phyloP scores from a whole-genome alignment of 2,888 invertebrate species.

The Aphodius granarius region DNA sequence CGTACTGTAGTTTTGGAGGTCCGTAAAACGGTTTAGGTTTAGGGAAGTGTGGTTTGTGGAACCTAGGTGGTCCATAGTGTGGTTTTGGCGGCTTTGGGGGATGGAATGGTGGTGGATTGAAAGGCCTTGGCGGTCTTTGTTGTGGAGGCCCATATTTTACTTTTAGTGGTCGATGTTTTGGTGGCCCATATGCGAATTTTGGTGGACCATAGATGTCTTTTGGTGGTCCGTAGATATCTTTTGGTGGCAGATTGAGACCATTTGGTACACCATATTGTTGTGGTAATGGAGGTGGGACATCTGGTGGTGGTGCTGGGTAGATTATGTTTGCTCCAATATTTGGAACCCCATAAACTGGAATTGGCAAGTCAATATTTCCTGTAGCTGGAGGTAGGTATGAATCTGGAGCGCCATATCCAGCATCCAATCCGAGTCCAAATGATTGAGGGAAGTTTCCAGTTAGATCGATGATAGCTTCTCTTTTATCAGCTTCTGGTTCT shows the following conservation, averaged over 20 bases:
- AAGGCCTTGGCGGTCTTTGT: constrained; percentile 40
- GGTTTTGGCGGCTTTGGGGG: constrained; percentile 55
- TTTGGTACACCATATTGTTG: constrained; percentile 37
- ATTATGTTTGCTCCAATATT: constrained; percentile 53
- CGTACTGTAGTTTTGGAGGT: constrained; percentile 35
- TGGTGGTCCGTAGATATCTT: constrained; percentile 41
- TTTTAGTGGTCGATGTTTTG: constrained; percentile 37
- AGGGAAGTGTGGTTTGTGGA: constrained; percentile 46
- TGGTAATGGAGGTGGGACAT: constrained; percentile 50
- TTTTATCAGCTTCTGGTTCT: constrained; percentile 46
- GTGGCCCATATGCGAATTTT: constrained; percentile 41
- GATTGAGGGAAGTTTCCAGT: constrained; percentile 40
- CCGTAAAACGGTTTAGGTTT: constrained; percentile 22
- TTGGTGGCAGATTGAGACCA: constrained; percentile 27
- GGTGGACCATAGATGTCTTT: constrained; percentile 41
- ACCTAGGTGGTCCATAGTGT: constrained; percentile 49
- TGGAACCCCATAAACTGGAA: constrained; percentile 64
- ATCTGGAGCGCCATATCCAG: constrained; percentile 32
- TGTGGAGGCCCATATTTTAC: constrained; percentile 36
- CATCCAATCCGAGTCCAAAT: constrained; percentile 19
- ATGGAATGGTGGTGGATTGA: constrained; percentile 45
- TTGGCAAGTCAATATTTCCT: constrained; percentile 53
- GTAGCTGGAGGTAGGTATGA: constrained; percentile 46
- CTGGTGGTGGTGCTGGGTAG: constrained; percentile 56
- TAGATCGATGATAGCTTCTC: constrained; percentile 46